Evolutionary conservation across 92 coral and sea anemone species (phyloP).

Genomic region (Epizoanthus scotinus): DNA sequence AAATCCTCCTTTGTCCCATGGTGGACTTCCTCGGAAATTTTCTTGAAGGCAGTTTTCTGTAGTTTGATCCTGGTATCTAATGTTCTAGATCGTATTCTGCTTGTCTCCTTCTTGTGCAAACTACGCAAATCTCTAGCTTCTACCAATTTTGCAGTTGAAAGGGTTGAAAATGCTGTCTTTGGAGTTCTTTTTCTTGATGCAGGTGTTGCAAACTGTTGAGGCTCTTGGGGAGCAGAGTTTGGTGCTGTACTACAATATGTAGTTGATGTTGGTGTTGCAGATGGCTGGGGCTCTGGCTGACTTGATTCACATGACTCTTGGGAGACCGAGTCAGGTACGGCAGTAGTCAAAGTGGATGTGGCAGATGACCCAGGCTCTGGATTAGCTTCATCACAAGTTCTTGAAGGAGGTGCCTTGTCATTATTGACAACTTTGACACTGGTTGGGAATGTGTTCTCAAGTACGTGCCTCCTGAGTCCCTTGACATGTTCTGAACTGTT

Average conservation of each 20-base stretch:
- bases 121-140: background rate
- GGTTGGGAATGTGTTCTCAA: background rate
- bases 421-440: background rate
- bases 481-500: conserved; percentile 2
- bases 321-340: too few relatives aligned
- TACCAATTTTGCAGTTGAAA: conserved; percentile 21
- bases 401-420: background rate
- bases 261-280: too few relatives aligned
- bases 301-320: background rate
- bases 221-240: background rate
- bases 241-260: too few relatives aligned
- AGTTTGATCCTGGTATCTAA: conserved; percentile 24
- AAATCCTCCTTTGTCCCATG: conserved; percentile 27
- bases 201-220: conserved; percentile 1
- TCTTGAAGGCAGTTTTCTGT: conserved; percentile 3
- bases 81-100: background rate
- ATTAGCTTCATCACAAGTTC: background rate
- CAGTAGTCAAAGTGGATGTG: too few relatives aligned
- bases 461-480: conserved; percentile 7
- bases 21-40: conserved; percentile 19
- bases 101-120: background rate
- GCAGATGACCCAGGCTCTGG: background rate
- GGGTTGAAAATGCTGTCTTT: background rate
- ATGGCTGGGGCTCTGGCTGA: background rate
- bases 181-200: conserved; percentile 11